phyloP scores from a whole-genome alignment of 2,797 vertebrate genomes.

The Fringilla coelebs region DNA sequence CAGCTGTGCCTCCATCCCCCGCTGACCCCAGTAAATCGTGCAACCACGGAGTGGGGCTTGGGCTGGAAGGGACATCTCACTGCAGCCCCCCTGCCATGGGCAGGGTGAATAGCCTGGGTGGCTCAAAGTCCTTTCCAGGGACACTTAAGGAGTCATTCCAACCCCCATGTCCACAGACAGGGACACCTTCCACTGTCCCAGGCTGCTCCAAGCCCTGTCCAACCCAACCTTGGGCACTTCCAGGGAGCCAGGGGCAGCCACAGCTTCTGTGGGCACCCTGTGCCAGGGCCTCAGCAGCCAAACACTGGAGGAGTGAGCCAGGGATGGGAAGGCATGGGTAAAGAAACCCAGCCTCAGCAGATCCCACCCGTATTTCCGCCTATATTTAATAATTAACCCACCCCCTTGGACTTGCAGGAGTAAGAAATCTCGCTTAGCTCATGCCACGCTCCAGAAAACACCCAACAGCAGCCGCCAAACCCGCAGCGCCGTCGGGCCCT shows the following conservation, averaged over 20 bases:
- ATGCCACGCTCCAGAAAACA: accelerated
- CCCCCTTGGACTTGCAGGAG: neutral
- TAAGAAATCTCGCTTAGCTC: neutral
- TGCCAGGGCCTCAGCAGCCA: neutral
- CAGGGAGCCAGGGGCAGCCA: neutral
- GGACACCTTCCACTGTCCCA: neutral
- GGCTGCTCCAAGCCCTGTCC: accelerated
- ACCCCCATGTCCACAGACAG: neutral
- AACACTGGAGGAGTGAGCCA: accelerated
- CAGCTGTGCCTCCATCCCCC: accelerated
- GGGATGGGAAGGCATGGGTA: accelerated
- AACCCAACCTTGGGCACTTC: accelerated
- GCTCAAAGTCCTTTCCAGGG: neutral
- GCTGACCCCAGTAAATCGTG: neutral
- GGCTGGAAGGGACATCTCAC: neutral
- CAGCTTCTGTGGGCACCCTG: accelerated
- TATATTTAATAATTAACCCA: neutral
- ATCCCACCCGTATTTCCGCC: neutral
- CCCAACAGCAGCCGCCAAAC: neutral
- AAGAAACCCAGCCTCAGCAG: neutral
- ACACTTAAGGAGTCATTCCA: no score
- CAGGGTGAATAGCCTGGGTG: neutral
- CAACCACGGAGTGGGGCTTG: accelerated
- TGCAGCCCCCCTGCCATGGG: accelerated
- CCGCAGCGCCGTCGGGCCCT: accelerated